phyloP scores from a whole-genome alignment of 2,888 invertebrate genomes.

The Cabera pusaria region DNA sequence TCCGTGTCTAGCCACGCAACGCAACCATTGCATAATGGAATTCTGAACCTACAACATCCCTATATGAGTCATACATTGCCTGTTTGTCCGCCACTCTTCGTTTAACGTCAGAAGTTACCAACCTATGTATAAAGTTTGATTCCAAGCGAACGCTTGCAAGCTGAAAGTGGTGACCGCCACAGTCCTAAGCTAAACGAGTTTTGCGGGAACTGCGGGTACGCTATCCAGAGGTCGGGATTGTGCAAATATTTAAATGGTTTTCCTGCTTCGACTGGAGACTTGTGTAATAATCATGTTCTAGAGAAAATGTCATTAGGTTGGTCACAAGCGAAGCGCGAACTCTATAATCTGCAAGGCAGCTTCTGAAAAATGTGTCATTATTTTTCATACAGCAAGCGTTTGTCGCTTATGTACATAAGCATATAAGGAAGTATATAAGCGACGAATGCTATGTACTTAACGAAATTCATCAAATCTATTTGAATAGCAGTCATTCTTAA shows the following conservation, averaged over 20 bases:
- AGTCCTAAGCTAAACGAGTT: constrained; percentile 63
- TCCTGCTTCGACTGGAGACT: constrained; percentile 51
- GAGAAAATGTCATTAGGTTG: too few species aligned
- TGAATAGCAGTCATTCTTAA: too few species aligned
- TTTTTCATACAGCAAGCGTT: too few species aligned
- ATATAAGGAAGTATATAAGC: too few species aligned
- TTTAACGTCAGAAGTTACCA: constrained; percentile 1
- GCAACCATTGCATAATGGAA: constrained; percentile 64
- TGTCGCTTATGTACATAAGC: too few species aligned
- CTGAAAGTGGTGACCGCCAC: constrained; percentile 27
- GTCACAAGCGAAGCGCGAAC: too few species aligned
- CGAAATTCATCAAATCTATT: too few species aligned
- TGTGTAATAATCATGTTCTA: constrained; percentile 34
- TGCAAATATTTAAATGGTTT: constrained; percentile 71
- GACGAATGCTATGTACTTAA: too few species aligned
- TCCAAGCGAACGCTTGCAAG: constrained; percentile 17
- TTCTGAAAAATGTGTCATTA: too few species aligned
- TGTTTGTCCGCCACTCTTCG: not conserved
- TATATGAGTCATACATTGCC: constrained; percentile 28
- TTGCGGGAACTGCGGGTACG: constrained; percentile 57
- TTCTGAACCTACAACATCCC: constrained; percentile 12
- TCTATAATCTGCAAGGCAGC: too few species aligned
- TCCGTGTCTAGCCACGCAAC: constrained; percentile 75
- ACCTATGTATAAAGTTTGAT: constrained; percentile 34
- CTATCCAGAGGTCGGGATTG: constrained; percentile 68